Percentiles rank a stretch among this genome's conserved stretches.
Conservation (phyloP, 2,797 vertebrate genomes). For the Dipus sagitta region DNA sequence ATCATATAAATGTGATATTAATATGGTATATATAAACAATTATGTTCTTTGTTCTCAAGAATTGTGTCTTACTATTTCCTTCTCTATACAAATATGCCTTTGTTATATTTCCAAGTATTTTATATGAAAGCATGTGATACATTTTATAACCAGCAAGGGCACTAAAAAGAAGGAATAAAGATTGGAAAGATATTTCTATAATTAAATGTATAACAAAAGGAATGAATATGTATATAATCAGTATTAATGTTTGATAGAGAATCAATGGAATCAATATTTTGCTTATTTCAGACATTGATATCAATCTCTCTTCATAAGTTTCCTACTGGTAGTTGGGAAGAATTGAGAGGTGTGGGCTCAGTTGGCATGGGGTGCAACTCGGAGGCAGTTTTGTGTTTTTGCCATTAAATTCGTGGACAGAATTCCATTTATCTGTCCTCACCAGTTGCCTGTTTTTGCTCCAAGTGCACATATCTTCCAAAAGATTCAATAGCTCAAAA, state of each 20-base stretch:
- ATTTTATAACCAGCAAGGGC: neutral
- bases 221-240: neutral
- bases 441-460: constrained; percentile 49
- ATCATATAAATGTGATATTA: neutral
- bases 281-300: constrained; percentile 21
- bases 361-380: constrained; percentile 4
- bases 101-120: neutral
- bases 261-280: neutral
- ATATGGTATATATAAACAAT: neutral
- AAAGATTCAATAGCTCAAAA: constrained; percentile 29
- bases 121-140: neutral
- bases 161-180: neutral
- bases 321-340: constrained; percentile 26
- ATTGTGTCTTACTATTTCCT: neutral
- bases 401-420: constrained; percentile 58
- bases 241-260: neutral
- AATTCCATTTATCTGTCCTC: constrained; percentile 56
- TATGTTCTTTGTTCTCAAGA: neutral
- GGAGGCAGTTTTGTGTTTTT: constrained; percentile 23
- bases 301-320: constrained; percentile 18
- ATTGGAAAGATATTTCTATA: neutral
- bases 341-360: constrained; percentile 40
- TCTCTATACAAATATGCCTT: neutral
- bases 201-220: neutral
- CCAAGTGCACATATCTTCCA: constrained; percentile 50